Conservation (phyloP, 2,113 vertebrate genomes). For the Felis chaus region DNA sequence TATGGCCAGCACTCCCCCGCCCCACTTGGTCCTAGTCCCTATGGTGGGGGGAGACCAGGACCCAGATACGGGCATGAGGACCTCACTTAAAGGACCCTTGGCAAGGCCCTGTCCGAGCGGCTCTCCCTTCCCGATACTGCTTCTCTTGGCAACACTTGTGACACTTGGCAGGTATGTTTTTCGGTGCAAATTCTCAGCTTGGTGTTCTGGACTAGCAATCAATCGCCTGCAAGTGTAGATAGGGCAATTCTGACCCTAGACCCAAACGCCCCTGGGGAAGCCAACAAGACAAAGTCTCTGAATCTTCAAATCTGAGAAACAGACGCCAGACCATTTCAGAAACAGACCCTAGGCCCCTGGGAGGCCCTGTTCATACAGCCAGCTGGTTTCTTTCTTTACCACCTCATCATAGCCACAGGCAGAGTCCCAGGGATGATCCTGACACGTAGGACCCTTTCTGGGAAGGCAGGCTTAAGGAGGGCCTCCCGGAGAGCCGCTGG, state of each 20-base stretch:
- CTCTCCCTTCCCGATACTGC: neutral
- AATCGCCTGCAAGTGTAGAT: conserved; percentile 24
- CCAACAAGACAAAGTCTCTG: conserved; percentile 16
- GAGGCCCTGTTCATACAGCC: neutral
- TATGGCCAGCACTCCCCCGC: neutral
- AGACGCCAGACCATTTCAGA: neutral
- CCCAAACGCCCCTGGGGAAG: neutral
- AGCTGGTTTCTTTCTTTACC: conserved; percentile 19
- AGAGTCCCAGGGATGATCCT: conserved; percentile 14
- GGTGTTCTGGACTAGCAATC: conserved; percentile 37
- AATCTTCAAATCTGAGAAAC: neutral
- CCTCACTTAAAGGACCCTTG: neutral
- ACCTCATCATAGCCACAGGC: neutral
- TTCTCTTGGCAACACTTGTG: conserved; percentile 4
- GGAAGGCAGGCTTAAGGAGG: neutral
- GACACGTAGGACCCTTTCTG: neutral
- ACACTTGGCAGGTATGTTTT: neutral
- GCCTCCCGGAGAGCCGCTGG: neutral
- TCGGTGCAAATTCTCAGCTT: conserved; percentile 27
- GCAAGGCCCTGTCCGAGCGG: neutral
- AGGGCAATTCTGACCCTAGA: neutral
- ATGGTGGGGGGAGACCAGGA: neutral
- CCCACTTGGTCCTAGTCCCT: neutral
- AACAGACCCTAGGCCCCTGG: neutral
- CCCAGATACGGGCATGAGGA: neutral